These are phyloP conservation scores for Agrotis ipsilon DNA, from an alignment of 2,888 invertebrate species.

Conservation along the genomic window DNA sequence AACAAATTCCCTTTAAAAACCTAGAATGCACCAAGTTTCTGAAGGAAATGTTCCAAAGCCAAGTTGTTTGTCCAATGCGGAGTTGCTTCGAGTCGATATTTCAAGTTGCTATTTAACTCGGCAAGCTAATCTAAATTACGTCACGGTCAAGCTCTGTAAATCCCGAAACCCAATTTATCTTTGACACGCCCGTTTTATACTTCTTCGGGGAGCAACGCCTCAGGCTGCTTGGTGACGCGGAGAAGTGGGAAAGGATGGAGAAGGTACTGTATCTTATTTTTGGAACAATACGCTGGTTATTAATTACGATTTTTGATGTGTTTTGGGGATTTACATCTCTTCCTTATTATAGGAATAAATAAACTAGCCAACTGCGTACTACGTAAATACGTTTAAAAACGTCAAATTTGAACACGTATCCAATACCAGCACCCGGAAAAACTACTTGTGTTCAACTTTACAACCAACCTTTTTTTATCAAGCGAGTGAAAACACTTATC, in stretches of 20 bases:
- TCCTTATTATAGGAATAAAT: neutral
- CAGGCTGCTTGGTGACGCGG: conserved; percentile 41
- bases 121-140: conserved; percentile 77
- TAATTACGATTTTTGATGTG: neutral
- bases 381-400: too few relatives aligned
- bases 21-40: conserved; percentile 50
- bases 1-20: conserved; percentile 45
- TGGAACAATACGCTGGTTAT: neutral
- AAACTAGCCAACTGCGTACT: neutral
- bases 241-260: conserved; percentile 41
- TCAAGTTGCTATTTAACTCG: conserved; percentile 66
- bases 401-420: too few relatives aligned
- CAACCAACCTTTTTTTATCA: too few relatives aligned
- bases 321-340: neutral
- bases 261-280: conserved; percentile 29
- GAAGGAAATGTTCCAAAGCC: conserved; percentile 46
- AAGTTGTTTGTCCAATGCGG: conserved; percentile 62
- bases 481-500: too few relatives aligned
- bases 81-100: conserved; percentile 60
- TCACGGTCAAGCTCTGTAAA: conserved; percentile 77
- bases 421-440: too few relatives aligned
- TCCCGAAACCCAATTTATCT: conserved; percentile 80
- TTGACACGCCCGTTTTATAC: conserved; percentile 73
- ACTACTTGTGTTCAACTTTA: too few relatives aligned
- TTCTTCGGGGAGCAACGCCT: conserved; percentile 69